Percentiles rank a stretch among this genome's conserved stretches.
These are phyloP conservation scores for Athene cunicularia DNA, from an alignment of 2,113 vertebrate species.

Conservation along the genomic window DNA sequence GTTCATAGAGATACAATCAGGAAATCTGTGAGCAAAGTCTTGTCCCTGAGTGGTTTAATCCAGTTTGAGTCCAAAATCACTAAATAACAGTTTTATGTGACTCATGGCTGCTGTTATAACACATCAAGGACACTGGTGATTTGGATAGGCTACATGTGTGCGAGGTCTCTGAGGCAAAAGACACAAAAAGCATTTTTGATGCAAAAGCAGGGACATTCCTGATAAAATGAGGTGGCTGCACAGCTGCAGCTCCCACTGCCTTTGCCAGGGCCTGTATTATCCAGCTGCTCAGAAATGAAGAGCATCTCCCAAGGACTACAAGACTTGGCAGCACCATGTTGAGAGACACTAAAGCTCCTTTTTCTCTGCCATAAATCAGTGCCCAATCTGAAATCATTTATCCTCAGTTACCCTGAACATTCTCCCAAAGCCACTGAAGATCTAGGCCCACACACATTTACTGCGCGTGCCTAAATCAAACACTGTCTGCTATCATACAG, in stretches of 20 bases:
- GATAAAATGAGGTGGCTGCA: background rate
- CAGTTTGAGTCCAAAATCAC: background rate
- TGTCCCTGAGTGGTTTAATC: background rate
- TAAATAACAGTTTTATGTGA: background rate
- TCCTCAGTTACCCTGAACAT: background rate
- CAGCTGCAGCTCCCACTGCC: constrained; percentile 1
- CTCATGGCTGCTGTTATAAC: background rate
- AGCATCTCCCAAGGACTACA: background rate
- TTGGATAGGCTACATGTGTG: background rate
- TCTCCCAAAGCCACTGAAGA: background rate
- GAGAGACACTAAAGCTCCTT: background rate
- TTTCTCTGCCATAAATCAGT: background rate
- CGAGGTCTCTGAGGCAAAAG: background rate
- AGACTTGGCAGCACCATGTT: background rate
- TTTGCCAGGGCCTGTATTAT: background rate
- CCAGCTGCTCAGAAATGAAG: constrained; percentile 2
- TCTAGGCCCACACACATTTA: background rate
- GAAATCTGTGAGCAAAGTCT: background rate
- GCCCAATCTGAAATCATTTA: background rate
- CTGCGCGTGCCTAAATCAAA: background rate
- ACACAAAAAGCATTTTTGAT: background rate
- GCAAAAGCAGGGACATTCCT: background rate
- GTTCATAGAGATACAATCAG: background rate
- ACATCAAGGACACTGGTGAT: background rate
- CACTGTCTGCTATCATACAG: background rate